Evolutionary conservation across 2,797 vertebrate species (phyloP), one percentile per base, ranked within the genome.

Genomic region (Sebastes elongatus): DNA sequence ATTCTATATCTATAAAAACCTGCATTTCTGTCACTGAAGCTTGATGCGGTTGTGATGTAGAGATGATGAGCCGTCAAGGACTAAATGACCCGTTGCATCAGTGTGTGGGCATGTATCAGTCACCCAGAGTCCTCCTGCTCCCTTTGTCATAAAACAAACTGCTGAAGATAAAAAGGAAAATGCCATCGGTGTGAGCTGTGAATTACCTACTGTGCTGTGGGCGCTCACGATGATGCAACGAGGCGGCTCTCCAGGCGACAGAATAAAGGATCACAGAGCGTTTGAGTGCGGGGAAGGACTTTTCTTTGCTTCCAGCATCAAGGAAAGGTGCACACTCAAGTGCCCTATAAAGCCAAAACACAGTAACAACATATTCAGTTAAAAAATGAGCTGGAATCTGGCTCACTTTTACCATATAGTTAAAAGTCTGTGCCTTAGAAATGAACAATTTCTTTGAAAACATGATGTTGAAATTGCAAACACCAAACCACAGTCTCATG

Each of bases 121-220:
- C 55, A 66, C 53, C 28, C 53, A 6, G 64, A 56, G 79, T 74
- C 72, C 70, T 82, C 23, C 89, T 88, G 87, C 71, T 79, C 32
- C 68, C 59, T 81, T 81, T 85, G 62, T 84, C 28, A 66, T 61
- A 76, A 86, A 86, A 89, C 81, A 88, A 80, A 87, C 23, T 22
- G 55, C 60, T 68, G 71, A 79, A 85, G 82, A 81, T 66, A 85
- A 84, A 67, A 62, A 67, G 35, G 25, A 76, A 87, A 90, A 87
- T 74, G 84, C 60, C 82, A 76, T 27, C n/a, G 30, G 32, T 66
- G 80, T 63, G 72, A 60, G 77, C 70, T 85, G 82, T 70, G 70
- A 82, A 68, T 86, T 81, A 80, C 83, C 78, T 65, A 2, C 82
- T 83, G 88, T 60, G 86, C 49, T 55, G 88, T 83, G 65, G 81